Evolutionary conservation across 2,888 invertebrate species (phyloP), one percentile per base, ranked within the genome.

Genomic region (Acanthosepion esculentum): DNA sequence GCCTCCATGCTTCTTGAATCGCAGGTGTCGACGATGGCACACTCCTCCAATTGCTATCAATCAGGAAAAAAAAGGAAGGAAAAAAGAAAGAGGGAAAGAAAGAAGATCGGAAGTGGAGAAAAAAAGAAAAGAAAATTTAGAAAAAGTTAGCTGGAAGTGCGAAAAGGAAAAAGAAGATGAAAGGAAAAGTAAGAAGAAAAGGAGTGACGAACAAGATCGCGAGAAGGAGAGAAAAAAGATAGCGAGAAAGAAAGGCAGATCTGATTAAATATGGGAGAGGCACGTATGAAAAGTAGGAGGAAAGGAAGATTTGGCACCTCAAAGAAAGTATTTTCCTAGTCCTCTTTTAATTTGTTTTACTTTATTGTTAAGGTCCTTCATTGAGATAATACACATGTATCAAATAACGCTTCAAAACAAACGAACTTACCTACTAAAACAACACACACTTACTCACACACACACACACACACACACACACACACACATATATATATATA

Each of bases 11-110:
- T 78, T 78, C n/a, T n/a, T 78, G 12, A 78, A 78, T 78, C 78
- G 78, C 78, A 78, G 78, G 78, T 78, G 78, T 78, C 78, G 78
- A n/a, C n/a, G 78, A 78, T 78, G 78, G 78, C 78, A 33, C 78
- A 78, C 78, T 78, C 78, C n/a, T 78, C 23, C n/a, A 78, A n/a
- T 78, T 78, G 78, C 33, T 78, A n/a, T 33, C n/a, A 33, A 78
- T n/a, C 15, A n/a, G 78, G 78, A 20, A 55, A 15, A 55, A 18
- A 55, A 55, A 55, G 15, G 18, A 20, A 55, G 20, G 5, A 23
- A 59, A 23, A 59, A 23, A 59, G 23, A 59, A 7, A 23, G 7
- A 59, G 23, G 23, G 20, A 59, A 7, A 5, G 23, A 23, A 3
- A 59, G 20, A 59, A 23, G 23, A 55, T 20, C 15, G 10, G 10